Percentiles rank a stretch among this genome's conserved stretches.
Conservation (phyloP, 1,140 invertebrate species). For the Pseudomyrmex gracilis region DNA sequence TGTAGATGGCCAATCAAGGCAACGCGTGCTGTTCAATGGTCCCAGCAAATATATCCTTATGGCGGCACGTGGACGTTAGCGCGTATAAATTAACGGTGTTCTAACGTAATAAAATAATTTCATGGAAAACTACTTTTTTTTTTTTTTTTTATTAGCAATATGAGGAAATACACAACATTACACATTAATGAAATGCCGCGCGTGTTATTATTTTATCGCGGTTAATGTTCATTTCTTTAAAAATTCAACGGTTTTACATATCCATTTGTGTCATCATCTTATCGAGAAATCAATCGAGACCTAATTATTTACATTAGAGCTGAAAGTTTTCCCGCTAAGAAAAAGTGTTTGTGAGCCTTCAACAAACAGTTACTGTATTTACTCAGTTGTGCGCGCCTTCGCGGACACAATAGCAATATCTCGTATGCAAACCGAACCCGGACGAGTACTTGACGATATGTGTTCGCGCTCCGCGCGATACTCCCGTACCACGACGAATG, state of each 20-base stretch:
- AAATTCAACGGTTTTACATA: neutral
- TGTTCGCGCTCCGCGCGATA: neutral
- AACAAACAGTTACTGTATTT: constrained; percentile 13
- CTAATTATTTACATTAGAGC: neutral
- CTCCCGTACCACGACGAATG: neutral
- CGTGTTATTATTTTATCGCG: neutral
- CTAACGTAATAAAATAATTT: constrained; percentile 9
- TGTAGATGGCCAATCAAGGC: constrained; percentile 38
- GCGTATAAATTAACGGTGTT: neutral
- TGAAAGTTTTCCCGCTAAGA: neutral
- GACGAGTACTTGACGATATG: constrained; percentile 62
- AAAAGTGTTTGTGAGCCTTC: neutral
- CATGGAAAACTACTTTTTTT: neutral
- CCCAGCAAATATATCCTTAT: constrained; percentile 76
- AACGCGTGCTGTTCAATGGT: constrained; percentile 72
- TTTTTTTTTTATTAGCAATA: neutral
- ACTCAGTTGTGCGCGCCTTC: neutral
- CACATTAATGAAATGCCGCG: too few species aligned
- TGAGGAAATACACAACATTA: neutral
- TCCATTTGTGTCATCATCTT: neutral
- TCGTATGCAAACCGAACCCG: constrained; percentile 29
- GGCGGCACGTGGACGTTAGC: constrained; percentile 37
- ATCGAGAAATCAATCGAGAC: neutral
- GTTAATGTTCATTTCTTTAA: neutral
- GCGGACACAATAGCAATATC: constrained; percentile 44